phyloP scores from a whole-genome alignment of 2,113 vertebrate genomes.

The Propithecus coquereli region DNA sequence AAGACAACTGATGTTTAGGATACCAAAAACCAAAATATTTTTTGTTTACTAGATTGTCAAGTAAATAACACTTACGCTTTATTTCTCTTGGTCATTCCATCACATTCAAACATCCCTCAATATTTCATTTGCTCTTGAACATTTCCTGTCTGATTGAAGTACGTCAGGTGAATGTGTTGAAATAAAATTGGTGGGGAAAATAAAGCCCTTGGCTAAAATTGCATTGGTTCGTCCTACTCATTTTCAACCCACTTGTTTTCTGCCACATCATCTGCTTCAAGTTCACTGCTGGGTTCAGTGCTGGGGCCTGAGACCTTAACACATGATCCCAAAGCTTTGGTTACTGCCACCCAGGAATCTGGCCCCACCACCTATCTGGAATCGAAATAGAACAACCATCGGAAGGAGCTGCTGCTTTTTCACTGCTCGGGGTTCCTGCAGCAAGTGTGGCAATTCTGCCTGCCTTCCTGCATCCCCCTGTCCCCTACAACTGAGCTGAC shows the following conservation, averaged over 20 bases:
- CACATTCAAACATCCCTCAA: neutral
- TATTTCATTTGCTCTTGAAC: neutral
- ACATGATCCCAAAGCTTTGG: neutral
- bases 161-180: neutral
- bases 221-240: neutral
- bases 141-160: neutral
- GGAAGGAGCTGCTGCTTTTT: neutral
- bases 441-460: rapidly evolving
- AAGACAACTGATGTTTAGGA: neutral
- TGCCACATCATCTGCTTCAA: neutral
- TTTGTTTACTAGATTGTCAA: neutral
- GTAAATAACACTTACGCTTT: neutral
- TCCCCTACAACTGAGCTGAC: neutral
- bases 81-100: neutral
- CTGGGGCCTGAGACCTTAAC: neutral
- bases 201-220: neutral
- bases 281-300: neutral
- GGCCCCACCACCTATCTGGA: neutral
- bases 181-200: neutral
- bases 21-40: neutral
- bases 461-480: rapidly evolving
- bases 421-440: neutral
- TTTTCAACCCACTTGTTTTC: neutral
- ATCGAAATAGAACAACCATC: rapidly evolving
- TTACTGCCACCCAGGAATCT: neutral